Evolutionary conservation across 37 sponge, comb jelly and placozoan species (phyloP).

Genomic region (Trichoplax adhaerens): DNA sequence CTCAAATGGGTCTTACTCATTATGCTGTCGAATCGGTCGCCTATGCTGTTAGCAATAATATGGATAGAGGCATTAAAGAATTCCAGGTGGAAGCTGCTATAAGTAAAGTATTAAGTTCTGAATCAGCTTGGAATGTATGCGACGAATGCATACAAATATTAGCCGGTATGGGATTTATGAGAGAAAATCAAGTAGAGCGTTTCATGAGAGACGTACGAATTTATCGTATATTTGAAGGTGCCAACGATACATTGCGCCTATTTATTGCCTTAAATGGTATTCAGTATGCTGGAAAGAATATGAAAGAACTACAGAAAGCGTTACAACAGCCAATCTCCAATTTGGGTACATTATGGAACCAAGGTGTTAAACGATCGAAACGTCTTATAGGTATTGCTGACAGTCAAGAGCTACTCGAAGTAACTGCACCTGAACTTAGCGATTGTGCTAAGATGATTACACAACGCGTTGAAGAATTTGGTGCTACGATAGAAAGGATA

Average conservation of each 20-base stretch:
- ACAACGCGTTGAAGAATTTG: conserved; percentile 49
- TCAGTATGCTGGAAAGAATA: conserved; percentile 70
- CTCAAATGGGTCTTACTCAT: conserved; percentile 71
- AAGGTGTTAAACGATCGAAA: conserved; percentile 32
- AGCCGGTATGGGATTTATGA: not conserved
- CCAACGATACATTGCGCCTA: conserved; percentile 88
- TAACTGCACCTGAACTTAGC: conserved; percentile 7
- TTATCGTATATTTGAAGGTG: conserved; percentile 95
- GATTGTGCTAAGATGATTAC: conserved; percentile 38
- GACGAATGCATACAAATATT: conserved; percentile 87
- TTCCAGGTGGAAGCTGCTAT: conserved; percentile 99
- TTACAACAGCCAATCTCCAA: conserved; percentile 44
- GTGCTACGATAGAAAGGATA: conserved; percentile 46
- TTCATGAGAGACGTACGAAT: conserved; percentile 87
- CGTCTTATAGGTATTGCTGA: too few relatives aligned
- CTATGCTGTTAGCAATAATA: conserved; percentile 88
- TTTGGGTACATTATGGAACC: conserved; percentile 37
- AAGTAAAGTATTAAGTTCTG: conserved; percentile 36
- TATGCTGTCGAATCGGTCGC: conserved; percentile 98
- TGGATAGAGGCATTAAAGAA: conserved; percentile 84
- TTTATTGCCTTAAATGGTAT: conserved; percentile 92
- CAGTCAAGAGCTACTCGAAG: too few relatives aligned
- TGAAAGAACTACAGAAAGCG: conserved; percentile 38
- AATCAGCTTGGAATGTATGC: conserved; percentile 88
- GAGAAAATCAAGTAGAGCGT: conserved; percentile 38